These are phyloP conservation scores for Propithecus perrieri DNA, from an alignment of 2,797 vertebrate genomes.

Conservation along the genomic window DNA sequence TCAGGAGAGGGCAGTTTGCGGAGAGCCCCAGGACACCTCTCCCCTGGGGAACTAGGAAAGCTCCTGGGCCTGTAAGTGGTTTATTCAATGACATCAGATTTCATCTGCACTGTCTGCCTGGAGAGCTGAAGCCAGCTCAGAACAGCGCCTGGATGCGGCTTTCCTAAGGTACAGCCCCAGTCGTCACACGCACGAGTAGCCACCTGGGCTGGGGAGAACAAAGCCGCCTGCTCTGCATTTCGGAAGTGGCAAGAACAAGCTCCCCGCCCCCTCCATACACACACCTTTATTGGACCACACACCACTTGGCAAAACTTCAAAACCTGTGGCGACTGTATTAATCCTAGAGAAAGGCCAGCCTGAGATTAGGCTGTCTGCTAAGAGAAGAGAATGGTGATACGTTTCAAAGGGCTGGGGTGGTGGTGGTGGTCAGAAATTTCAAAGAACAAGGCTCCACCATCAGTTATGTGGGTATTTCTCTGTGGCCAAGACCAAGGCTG, in stretches of 20 bases:
- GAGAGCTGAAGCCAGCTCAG: constrained; percentile 21
- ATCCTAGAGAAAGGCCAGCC: constrained; percentile 19
- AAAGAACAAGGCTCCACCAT: background rate
- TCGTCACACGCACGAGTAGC: background rate
- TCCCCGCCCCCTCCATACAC: background rate
- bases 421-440: background rate
- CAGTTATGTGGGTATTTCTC: background rate
- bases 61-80: constrained; percentile 48
- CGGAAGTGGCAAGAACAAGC: background rate
- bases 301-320: constrained; percentile 53
- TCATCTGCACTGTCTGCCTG: constrained; percentile 29
- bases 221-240: background rate
- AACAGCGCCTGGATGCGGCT: constrained; percentile 39
- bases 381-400: background rate
- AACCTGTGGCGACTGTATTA: background rate
- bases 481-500: background rate
- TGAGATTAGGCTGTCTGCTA: background rate
- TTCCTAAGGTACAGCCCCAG: background rate
- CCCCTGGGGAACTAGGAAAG: background rate
- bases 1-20: background rate
- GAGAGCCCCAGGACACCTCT: background rate
- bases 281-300: constrained; percentile 41
- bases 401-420: background rate
- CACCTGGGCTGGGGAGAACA: constrained; percentile 39
- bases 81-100: constrained; percentile 52